Evolutionary conservation across 2,888 invertebrate species (phyloP), one percentile per base, ranked within the genome.

Genomic region (Caenorhabditis sp.): DNA sequence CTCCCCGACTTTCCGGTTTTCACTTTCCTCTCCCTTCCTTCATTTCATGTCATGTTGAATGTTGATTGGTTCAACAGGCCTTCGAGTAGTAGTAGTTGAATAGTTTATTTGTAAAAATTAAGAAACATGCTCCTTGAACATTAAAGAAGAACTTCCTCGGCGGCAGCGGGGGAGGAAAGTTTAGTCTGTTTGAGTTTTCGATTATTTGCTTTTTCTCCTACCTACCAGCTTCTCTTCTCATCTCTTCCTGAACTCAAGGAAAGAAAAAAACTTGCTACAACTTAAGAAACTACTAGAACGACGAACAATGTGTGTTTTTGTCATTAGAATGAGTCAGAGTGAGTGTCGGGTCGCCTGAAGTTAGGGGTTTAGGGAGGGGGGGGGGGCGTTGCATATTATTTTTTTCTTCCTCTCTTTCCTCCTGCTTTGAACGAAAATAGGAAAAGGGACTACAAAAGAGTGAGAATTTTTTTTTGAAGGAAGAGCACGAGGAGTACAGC

Each of bases 401-500:
- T 26, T 56, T 56, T 26, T 55, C 55, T 47, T 13, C 11, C 40
- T 6, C 40, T 4, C 32, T 4, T 3, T 40, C 15, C 40, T 40
- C 47, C n/a, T n/a, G 20, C n/a, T 20, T 9, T 47, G 47, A 28
- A 55, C 13, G 53, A 67, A 56, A 55, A 55, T 32, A 51, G 35
- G 51, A 44, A n/a, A 28, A 22, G 44, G 32, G 40, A 32, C 28
- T 50, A 18, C 11, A 24, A 47, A 35, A 56, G 35, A 56, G 47
- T 64, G 64, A 64, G 56, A 64, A 62, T 11, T 40, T 32, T 32
- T n/a, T 70, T 51, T 80, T 79, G 35, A 47, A 83, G 83, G 80
- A 78, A 58, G 79, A 84, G 64, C 77, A 74, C 71, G 80, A 83
- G 32, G 84, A 84, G 37, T 85, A 84, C 72, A 64, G 82, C 64